A percentile compares a stretch with the other conserved stretches of the same genome.
These are phyloP conservation scores for Octopus sinensis DNA, from an alignment of 1,140 invertebrate genomes.

Conservation along the genomic window DNA sequence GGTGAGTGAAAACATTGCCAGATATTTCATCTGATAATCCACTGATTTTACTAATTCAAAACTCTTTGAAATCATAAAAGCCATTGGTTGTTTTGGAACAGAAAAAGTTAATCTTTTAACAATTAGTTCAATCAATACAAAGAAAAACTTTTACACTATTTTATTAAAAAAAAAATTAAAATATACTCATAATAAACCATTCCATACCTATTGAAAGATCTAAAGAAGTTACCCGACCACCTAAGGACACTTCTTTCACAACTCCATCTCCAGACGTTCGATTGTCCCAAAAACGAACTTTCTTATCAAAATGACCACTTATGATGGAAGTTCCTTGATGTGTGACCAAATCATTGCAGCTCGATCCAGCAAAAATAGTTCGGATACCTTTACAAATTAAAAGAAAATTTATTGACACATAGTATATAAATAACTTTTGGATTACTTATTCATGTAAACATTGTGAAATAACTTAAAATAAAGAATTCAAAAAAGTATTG, in stretches of 20 bases:
- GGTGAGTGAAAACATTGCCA: too few species aligned
- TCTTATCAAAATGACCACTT: constrained; percentile 96
- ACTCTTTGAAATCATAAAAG: too few species aligned
- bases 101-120: too few species aligned
- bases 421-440: too few species aligned
- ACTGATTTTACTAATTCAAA: too few species aligned
- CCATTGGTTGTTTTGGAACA: too few species aligned
- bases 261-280: constrained; percentile 63
- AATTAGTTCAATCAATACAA: too few species aligned
- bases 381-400: constrained; percentile 70
- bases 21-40: too few species aligned
- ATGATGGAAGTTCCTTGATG: constrained; percentile 85
- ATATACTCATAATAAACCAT: neutral
- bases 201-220: constrained; percentile 81
- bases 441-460: too few species aligned
- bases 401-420: neutral
- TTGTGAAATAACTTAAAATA: too few species aligned
- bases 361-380: constrained; percentile 95
- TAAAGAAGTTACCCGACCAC: constrained; percentile 92
- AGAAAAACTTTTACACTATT: too few species aligned
- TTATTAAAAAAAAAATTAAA: neutral
- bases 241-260: constrained; percentile 76
- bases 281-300: constrained; percentile 93
- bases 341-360: constrained; percentile 92
- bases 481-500: too few species aligned